Evolutionary conservation across 1,140 invertebrate species (phyloP).

Genomic region (Macrostomum lignano): DNA sequence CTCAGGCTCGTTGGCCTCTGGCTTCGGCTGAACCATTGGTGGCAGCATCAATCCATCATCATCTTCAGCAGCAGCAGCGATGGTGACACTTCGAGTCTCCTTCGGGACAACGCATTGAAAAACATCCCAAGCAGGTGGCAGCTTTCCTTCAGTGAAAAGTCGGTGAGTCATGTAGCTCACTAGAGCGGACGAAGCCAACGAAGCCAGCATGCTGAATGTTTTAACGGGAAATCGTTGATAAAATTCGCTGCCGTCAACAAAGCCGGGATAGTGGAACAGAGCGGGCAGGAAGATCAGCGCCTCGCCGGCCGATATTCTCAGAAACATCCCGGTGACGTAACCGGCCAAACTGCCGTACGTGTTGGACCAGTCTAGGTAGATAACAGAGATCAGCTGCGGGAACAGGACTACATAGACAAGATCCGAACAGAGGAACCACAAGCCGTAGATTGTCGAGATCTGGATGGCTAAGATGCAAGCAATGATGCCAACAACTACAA

Average conservation of each 20-base stretch:
- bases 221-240: constrained; percentile 35
- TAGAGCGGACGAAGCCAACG: constrained; percentile 34
- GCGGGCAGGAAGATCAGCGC: constrained; percentile 47
- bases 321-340: constrained; percentile 56
- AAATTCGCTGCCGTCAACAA: constrained; percentile 36
- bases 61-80: no score
- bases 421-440: constrained; percentile 82
- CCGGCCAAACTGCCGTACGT: constrained; percentile 62
- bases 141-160: constrained; percentile 3
- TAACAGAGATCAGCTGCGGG: constrained; percentile 81
- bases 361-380: constrained; percentile 50
- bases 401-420: constrained; percentile 88
- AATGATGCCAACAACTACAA: constrained; percentile 63
- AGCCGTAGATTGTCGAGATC: constrained; percentile 76
- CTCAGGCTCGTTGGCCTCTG: no score
- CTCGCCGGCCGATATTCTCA: constrained; percentile 64
- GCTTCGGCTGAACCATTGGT: no score
- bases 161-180: constrained; percentile 27
- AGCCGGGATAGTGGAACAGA: constrained; percentile 58
- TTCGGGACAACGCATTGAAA: constrained; percentile 7
- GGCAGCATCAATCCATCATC: no score
- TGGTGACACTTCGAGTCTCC: constrained; percentile 1
- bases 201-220: constrained; percentile 32
- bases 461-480: constrained; percentile 78
- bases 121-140: constrained; percentile 9